These are phyloP conservation scores for Rhynchotus rufescens DNA, from an alignment of 2,797 vertebrate species.

Conservation along the genomic window DNA sequence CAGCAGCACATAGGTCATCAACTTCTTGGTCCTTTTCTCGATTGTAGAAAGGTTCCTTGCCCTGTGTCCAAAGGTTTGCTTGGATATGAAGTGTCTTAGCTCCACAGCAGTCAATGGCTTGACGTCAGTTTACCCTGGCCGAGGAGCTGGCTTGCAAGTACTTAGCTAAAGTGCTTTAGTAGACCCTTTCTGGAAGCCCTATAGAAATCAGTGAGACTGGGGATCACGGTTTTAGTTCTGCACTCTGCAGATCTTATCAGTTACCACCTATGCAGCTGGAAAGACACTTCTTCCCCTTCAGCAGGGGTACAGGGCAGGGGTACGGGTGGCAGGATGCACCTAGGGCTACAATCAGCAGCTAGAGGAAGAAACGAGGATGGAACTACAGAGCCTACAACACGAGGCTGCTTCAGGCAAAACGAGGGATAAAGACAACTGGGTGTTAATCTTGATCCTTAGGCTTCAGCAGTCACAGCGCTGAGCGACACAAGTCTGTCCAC, in stretches of 20 bases:
- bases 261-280: background rate
- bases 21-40: background rate
- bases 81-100: background rate
- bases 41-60: background rate
- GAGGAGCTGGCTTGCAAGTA: background rate
- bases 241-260: fast-evolving
- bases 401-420: background rate
- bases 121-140: background rate
- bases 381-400: background rate
- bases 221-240: background rate
- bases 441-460: background rate
- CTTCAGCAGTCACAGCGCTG: background rate
- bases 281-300: background rate
- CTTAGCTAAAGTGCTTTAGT: background rate
- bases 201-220: background rate
- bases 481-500: background rate
- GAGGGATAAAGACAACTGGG: background rate
- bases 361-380: background rate
- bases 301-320: no score
- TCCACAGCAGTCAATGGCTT: background rate
- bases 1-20: fast-evolving
- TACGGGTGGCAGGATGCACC: background rate
- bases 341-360: background rate
- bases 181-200: background rate
- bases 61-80: background rate